Evolutionary conservation across 2,797 vertebrate genomes (phyloP).

Genomic region (Bufotes viridis): DNA sequence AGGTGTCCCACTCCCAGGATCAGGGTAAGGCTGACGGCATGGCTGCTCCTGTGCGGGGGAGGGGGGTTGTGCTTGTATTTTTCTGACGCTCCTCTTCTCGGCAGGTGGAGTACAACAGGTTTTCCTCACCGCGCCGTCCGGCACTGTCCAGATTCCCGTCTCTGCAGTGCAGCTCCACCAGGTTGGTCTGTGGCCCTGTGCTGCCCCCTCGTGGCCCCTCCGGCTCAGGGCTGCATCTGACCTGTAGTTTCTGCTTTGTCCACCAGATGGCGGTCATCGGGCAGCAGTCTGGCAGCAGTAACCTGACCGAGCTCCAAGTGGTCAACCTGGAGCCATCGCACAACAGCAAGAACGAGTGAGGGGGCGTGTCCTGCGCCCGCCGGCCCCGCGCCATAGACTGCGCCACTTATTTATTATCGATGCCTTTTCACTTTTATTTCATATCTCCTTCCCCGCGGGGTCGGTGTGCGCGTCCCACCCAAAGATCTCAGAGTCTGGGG

Average conservation of each 20-base stretch:
- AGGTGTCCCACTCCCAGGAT: constrained; percentile 93
- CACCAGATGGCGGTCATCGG: constrained; percentile 94
- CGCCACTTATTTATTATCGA: constrained; percentile 91
- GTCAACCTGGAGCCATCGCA: constrained; percentile 90
- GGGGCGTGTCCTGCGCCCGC: background rate
- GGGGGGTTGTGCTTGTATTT: too few species aligned
- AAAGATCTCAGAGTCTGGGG: background rate
- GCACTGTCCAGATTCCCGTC: constrained; percentile 95
- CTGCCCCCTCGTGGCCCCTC: background rate
- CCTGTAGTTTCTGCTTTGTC: constrained; percentile 51
- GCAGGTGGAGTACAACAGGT: constrained; percentile 88
- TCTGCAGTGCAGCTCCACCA: constrained; percentile 97
- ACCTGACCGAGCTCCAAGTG: constrained; percentile 96
- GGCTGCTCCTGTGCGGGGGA: background rate
- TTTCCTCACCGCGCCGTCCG: constrained; percentile 93
- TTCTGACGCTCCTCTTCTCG: background rate
- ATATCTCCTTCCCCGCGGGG: background rate
- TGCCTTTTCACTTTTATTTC: constrained; percentile 86
- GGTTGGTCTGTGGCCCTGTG: constrained; percentile 70
- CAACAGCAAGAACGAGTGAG: constrained; percentile 90
- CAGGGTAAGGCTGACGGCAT: constrained; percentile 78
- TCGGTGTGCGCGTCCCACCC: background rate
- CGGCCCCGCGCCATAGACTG: constrained; percentile 71
- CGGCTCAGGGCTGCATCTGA: background rate
- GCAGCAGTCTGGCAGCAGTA: constrained; percentile 89